phyloP scores from a whole-genome alignment of 2,888 invertebrate species.

The Cinara cedri region DNA sequence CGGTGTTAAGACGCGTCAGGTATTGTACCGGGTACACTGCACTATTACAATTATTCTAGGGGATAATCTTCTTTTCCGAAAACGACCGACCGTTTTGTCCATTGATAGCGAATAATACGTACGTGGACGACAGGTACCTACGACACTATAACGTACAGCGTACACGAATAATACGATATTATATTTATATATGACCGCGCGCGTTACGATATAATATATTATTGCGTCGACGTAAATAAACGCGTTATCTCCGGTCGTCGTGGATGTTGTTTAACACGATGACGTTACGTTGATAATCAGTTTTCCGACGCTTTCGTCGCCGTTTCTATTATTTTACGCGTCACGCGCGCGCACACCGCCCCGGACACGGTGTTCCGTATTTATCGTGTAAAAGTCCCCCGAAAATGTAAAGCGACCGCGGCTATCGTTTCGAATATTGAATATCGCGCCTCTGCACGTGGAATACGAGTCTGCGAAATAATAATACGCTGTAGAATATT shows the following conservation, averaged over 20 bases:
- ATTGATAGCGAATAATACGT: background rate
- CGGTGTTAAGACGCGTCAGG: no score
- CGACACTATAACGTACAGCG: background rate
- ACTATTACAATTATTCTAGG: background rate
- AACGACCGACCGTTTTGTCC: background rate
- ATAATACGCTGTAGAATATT: slow-evolving; percentile 10
- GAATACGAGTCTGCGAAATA: no score
- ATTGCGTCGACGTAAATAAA: no score
- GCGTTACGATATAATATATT: no score
- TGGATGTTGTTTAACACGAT: background rate
- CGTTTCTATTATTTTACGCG: no score
- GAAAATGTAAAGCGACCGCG: background rate
- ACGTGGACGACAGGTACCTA: background rate
- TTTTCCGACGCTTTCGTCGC: no score
- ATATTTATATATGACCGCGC: no score
- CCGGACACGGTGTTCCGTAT: background rate
- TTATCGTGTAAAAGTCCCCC: background rate
- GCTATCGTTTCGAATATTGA: background rate
- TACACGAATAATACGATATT: no score
- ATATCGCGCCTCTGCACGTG: background rate
- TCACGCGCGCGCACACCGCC: no score
- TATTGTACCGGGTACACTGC: no score
- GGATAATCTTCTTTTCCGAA: background rate
- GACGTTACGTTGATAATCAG: background rate
- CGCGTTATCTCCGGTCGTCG: no score